Evolutionary conservation across 2,888 invertebrate genomes (phyloP).

Genomic region (Volucella inanis): DNA sequence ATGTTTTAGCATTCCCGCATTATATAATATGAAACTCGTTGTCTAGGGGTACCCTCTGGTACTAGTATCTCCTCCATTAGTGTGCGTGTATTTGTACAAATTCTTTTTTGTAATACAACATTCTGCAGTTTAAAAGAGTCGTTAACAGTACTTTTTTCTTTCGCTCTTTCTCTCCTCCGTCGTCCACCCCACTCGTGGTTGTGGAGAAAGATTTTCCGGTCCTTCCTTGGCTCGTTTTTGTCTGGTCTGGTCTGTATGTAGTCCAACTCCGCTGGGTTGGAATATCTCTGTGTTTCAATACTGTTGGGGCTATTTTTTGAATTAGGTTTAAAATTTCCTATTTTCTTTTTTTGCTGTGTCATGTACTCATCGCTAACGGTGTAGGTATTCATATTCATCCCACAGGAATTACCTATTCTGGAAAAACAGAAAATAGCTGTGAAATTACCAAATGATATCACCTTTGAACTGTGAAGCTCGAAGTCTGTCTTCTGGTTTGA

Average conservation of each 20-base stretch:
- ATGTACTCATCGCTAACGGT: constrained; percentile 23
- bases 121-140: constrained; percentile 17
- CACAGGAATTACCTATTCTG: constrained; percentile 53
- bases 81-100: constrained; percentile 15
- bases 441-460: constrained; percentile 59
- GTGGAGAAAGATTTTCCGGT: constrained; percentile 19
- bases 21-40: background rate
- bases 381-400: constrained; percentile 34
- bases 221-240: constrained; percentile 20
- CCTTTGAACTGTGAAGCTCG: constrained; percentile 40
- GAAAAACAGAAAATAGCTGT: constrained; percentile 33
- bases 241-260: constrained; percentile 11
- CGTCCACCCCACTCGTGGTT: background rate
- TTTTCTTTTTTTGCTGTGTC: constrained; percentile 15
- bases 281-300: background rate
- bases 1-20: too few species aligned
- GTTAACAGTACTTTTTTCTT: constrained; percentile 23
- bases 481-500: background rate
- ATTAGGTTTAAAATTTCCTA: constrained; percentile 2
- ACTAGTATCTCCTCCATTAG: background rate
- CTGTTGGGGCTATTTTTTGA: background rate
- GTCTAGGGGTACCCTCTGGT: background rate
- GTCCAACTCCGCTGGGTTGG: too few species aligned
- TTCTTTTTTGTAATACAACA: constrained; percentile 47
- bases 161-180: background rate